These are phyloP conservation scores for Kradibia gibbosae DNA, from an alignment of 1,140 invertebrate species.

Conservation along the genomic window DNA sequence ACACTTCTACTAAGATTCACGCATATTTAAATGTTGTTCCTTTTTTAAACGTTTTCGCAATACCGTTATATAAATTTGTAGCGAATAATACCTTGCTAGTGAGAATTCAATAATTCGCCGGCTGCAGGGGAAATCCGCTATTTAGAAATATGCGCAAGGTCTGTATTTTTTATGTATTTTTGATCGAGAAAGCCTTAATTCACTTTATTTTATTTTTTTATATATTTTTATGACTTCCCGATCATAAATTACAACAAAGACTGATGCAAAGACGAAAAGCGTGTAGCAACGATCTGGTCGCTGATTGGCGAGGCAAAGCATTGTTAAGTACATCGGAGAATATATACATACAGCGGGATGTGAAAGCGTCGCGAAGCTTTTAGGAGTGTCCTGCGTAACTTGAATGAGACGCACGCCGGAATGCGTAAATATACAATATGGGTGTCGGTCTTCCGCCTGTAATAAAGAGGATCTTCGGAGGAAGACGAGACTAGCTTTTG, in stretches of 20 bases:
- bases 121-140: no score
- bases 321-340: conserved; percentile 59
- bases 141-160: no score
- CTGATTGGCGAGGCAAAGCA: conserved; percentile 11
- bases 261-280: not conserved
- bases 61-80: no score
- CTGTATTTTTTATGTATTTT: no score
- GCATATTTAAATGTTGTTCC: not conserved
- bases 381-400: conserved; percentile 66
- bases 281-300: not conserved
- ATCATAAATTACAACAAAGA: conserved; percentile 15
- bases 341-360: conserved; percentile 65
- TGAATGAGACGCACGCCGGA: conserved; percentile 58
- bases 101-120: no score
- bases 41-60: not conserved
- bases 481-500: not conserved
- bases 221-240: not conserved
- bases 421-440: conserved; percentile 71
- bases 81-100: no score
- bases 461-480: conserved; percentile 33
- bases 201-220: no score
- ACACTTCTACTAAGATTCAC: not conserved
- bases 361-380: conserved; percentile 65
- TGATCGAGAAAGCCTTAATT: no score
- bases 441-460: conserved; percentile 14